Percentiles rank a stretch among this genome's conserved stretches.
Conservation (phyloP, 2,113 vertebrate genomes). For the Thamnophis sirtalis region DNA sequence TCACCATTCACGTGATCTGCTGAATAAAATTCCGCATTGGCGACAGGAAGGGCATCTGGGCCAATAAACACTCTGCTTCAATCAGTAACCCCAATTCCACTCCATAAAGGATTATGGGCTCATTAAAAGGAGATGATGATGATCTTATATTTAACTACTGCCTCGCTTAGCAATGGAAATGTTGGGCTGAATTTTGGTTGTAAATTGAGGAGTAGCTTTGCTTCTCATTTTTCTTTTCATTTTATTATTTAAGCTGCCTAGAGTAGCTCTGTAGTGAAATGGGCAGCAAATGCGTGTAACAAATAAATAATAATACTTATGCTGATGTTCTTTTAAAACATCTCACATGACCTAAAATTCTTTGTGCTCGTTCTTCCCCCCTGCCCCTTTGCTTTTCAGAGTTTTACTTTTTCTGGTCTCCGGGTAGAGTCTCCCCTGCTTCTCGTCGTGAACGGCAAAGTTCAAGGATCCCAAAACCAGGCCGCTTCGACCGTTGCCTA, state of each 20-base stretch:
- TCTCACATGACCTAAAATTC: background rate
- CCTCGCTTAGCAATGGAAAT: background rate
- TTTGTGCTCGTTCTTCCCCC: background rate
- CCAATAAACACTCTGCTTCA: too few relatives aligned
- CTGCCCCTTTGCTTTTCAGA: conserved; percentile 41
- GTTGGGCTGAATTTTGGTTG: background rate
- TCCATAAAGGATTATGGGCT: too few relatives aligned
- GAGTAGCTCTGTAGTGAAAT: too few relatives aligned
- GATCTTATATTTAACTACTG: background rate
- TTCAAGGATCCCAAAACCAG: conserved; percentile 77
- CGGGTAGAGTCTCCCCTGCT: conserved; percentile 84
- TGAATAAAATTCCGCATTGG: too few relatives aligned
- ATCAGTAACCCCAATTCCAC: too few relatives aligned
- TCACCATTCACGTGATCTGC: background rate
- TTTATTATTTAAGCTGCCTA: background rate
- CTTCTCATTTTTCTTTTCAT: background rate
- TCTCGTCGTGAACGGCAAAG: conserved; percentile 87
- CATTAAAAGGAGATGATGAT: too few relatives aligned
- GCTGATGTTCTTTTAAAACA: background rate
- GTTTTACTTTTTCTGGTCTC: conserved; percentile 76
- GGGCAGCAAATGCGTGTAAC: background rate
- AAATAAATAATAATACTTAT: background rate
- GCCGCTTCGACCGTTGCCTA: conserved; percentile 80
- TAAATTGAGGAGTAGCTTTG: background rate
- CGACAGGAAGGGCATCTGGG: too few relatives aligned